These are phyloP conservation scores for Muntiacus muntjak DNA, from an alignment of 2,113 vertebrate species.

Conservation along the genomic window DNA sequence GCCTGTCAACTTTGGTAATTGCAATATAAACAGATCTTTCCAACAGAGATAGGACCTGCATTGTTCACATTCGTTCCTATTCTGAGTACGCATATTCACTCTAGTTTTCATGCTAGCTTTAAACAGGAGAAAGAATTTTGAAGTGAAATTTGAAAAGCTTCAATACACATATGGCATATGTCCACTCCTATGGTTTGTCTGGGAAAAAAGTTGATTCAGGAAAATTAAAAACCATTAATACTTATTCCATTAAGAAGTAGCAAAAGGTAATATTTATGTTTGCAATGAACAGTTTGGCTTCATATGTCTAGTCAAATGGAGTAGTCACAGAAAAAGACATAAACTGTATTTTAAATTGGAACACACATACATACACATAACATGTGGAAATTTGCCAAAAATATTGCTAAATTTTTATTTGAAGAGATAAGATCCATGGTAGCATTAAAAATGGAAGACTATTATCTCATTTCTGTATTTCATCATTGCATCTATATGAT, in stretches of 20 bases:
- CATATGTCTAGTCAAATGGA: neutral
- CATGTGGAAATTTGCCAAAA: neutral
- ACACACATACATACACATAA: neutral
- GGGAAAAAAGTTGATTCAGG: neutral
- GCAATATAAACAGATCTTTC: neutral
- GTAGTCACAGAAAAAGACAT: neutral
- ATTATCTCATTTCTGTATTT: neutral
- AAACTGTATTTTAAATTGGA: neutral
- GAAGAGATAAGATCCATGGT: neutral
- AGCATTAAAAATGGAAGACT: neutral
- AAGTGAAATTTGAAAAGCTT: neutral
- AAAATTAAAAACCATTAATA: neutral
- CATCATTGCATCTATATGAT: neutral
- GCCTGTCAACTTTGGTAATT: neutral
- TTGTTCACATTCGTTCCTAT: neutral
- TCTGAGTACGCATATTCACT: neutral
- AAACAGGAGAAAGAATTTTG: neutral
- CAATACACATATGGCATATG: neutral
- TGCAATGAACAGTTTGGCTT: neutral
- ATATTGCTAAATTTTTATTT: neutral
- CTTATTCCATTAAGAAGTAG: neutral
- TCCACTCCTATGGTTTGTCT: neutral
- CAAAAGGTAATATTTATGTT: neutral
- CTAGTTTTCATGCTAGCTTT: neutral
- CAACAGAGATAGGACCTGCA: neutral